Conservation (phyloP, 2,888 invertebrate species). For the Temnothorax ravouxi region DNA sequence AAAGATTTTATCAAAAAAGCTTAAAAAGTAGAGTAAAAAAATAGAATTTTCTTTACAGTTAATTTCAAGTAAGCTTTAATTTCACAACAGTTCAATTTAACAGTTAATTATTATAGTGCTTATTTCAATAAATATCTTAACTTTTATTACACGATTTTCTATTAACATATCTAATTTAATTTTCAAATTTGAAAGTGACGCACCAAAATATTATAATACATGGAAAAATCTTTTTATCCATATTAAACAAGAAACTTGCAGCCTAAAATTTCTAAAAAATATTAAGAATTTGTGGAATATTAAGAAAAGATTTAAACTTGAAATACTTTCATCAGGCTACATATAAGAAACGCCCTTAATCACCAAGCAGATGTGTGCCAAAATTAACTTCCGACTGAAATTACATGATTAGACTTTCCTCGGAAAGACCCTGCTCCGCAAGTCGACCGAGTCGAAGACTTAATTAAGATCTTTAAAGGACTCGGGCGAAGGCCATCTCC, state of each 20-base stretch:
- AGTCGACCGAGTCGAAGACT: constrained; percentile 39
- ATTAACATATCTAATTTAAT: not conserved
- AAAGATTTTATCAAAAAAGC: not conserved
- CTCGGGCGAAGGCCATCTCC: constrained; percentile 37
- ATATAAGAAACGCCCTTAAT: constrained; percentile 31
- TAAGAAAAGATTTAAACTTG: not conserved
- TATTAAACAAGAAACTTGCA: not conserved
- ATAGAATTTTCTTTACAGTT: not conserved
- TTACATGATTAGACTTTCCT: constrained; percentile 45
- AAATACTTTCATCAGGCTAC: not conserved
- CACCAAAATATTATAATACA: not conserved
- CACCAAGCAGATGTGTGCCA: constrained; percentile 47
- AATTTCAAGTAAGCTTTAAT: constrained; percentile 1
- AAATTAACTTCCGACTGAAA: constrained; percentile 44
- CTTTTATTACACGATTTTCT: not conserved
- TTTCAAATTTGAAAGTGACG: not conserved
- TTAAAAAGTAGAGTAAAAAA: not conserved
- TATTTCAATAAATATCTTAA: not conserved
- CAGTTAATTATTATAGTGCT: not conserved
- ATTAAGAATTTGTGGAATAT: not conserved
- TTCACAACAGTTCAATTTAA: not conserved
- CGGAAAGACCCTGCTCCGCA: not conserved
- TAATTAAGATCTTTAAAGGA: constrained; percentile 57
- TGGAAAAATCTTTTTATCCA: not conserved
- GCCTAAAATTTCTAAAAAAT: not conserved